phyloP scores from a whole-genome alignment of 1,140 invertebrate genomes.

The Luehdorfia chinensis region DNA sequence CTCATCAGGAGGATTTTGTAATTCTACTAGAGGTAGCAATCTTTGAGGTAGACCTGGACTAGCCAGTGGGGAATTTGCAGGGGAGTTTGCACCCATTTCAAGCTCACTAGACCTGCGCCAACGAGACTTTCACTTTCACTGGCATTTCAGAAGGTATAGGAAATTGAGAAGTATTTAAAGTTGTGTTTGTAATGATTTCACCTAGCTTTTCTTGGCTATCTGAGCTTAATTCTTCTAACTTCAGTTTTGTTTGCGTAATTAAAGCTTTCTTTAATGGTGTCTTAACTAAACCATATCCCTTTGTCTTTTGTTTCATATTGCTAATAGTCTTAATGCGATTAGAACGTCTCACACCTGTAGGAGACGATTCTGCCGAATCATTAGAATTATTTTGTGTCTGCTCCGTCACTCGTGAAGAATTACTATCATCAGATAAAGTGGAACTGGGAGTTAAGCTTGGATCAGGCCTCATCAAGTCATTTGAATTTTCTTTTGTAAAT shows the following conservation, averaged over 20 bases:
- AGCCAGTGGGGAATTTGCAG: slow-evolving; percentile 57
- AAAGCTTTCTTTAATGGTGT: slow-evolving; percentile 71
- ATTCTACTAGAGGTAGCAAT: slow-evolving; percentile 45
- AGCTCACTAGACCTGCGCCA: slow-evolving; percentile 91
- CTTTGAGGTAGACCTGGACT: slow-evolving; percentile 55
- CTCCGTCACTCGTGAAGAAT: slow-evolving; percentile 59
- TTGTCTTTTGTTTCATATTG: slow-evolving; percentile 77
- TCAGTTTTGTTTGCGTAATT: slow-evolving; percentile 66
- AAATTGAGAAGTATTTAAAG: slow-evolving; percentile 57
- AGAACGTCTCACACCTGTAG: slow-evolving; percentile 75
- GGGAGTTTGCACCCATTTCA: slow-evolving; percentile 81
- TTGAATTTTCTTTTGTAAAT: slow-evolving; percentile 34
- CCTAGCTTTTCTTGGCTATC: slow-evolving; percentile 59
- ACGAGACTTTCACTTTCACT: slow-evolving; percentile 90
- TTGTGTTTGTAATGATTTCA: slow-evolving; percentile 34
- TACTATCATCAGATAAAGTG: slow-evolving; percentile 70
- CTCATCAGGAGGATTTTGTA: slow-evolving; percentile 30
- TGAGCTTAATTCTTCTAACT: slow-evolving; percentile 61
- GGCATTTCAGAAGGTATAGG: slow-evolving; percentile 80
- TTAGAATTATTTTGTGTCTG: slow-evolving; percentile 59
- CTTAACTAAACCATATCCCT: slow-evolving; percentile 78
- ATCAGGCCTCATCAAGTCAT: slow-evolving; percentile 52
- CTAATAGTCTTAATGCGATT: slow-evolving; percentile 79
- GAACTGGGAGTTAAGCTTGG: slow-evolving; percentile 68
- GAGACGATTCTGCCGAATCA: slow-evolving; percentile 70